phyloP scores from a whole-genome alignment of 2,113 vertebrate species.

The Myiozetetes cayanensis region DNA sequence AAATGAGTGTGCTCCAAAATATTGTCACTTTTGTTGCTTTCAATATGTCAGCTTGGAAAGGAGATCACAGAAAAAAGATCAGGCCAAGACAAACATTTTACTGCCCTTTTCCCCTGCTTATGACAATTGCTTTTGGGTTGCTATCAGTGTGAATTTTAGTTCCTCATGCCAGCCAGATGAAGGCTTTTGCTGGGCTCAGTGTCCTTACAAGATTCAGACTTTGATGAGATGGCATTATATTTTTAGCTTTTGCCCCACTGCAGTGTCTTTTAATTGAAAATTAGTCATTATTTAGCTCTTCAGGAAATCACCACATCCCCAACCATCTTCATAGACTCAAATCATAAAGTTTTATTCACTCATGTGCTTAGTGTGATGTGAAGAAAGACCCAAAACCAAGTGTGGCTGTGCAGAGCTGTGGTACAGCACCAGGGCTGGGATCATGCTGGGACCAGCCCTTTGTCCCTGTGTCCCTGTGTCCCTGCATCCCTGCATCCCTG shows the following conservation, averaged over 20 bases:
- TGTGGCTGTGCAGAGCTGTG: neutral
- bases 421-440: neutral
- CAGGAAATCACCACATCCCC: neutral
- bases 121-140: neutral
- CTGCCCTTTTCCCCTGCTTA: neutral
- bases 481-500: neutral
- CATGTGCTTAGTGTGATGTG: neutral
- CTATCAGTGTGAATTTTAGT: neutral
- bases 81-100: slow-evolving; percentile 5
- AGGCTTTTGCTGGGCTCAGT: neutral
- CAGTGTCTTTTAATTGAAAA: neutral
- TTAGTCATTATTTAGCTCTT: neutral
- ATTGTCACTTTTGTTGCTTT: neutral
- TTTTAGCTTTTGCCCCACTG: neutral
- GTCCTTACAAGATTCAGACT: neutral
- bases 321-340: rapidly evolving
- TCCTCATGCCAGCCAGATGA: neutral
- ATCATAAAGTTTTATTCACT: neutral
- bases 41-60: neutral
- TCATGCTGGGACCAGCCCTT: rapidly evolving
- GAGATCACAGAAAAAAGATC: neutral
- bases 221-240: neutral
- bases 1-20: neutral
- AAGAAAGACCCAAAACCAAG: neutral
- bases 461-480: neutral